Conservation (phyloP, 2,113 vertebrate species). For the Peromyscus polionotus region DNA sequence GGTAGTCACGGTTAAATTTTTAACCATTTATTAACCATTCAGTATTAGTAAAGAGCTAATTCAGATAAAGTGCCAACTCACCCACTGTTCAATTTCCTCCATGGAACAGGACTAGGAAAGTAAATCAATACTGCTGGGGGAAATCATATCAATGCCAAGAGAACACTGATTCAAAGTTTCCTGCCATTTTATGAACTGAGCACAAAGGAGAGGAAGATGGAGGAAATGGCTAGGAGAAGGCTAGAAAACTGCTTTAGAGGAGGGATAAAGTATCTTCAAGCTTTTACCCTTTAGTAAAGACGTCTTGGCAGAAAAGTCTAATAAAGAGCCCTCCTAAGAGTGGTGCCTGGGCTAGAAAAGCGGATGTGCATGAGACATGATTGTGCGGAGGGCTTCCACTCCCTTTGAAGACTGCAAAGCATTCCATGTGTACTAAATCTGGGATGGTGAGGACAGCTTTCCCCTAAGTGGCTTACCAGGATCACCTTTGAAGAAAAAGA, state of each 20-base stretch:
- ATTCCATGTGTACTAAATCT: neutral
- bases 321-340: neutral
- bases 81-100: neutral
- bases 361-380: neutral
- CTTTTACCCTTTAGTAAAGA: neutral
- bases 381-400: neutral
- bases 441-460: neutral
- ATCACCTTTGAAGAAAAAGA: neutral
- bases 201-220: neutral
- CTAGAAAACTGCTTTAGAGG: neutral
- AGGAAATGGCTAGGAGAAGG: neutral
- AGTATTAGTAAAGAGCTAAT: neutral
- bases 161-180: neutral
- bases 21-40: neutral
- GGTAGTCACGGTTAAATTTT: neutral
- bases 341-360: neutral
- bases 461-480: neutral
- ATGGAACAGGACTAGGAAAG: neutral
- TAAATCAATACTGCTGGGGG: neutral
- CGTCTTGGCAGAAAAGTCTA: neutral
- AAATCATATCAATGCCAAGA: neutral
- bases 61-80: neutral
- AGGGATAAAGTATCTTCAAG: neutral
- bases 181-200: neutral
- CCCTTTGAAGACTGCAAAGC: neutral